Evolutionary conservation across 2,113 vertebrate species (phyloP).

Genomic region (Agapornis roseicollis): DNA sequence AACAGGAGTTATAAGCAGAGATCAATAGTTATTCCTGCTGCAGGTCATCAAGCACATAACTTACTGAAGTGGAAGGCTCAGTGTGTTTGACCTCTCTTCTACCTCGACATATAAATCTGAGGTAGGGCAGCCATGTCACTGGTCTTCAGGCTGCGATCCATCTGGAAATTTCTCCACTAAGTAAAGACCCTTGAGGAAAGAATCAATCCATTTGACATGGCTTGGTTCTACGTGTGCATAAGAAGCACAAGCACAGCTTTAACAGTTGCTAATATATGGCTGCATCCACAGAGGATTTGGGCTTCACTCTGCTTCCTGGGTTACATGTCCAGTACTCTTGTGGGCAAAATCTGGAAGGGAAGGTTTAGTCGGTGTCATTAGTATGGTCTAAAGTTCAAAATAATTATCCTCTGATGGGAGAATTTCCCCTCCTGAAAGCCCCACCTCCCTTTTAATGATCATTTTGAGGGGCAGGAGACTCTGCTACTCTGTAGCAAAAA

Average conservation of each 20-base stretch:
- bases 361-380: background rate
- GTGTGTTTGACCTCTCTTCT: constrained; percentile 21
- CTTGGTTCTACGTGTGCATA: background rate
- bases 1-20: constrained; percentile 29
- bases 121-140: background rate
- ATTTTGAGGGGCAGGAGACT: background rate
- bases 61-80: constrained; percentile 27
- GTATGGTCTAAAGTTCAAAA: background rate
- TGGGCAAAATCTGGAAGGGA: background rate
- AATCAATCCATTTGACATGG: background rate
- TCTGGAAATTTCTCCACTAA: background rate
- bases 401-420: background rate
- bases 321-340: rapidly evolving
- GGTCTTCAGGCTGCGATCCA: background rate
- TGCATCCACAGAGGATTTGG: background rate
- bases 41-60: constrained; percentile 31
- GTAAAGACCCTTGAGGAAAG: background rate
- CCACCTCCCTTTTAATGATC: background rate
- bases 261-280: rapidly evolving
- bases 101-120: constrained; percentile 32
- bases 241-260: rapidly evolving
- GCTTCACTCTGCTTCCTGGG: background rate
- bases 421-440: background rate
- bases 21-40: constrained; percentile 33
- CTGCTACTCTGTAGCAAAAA: background rate